phyloP scores from a whole-genome alignment of 2,797 vertebrate genomes.

The Chaetodon trifasciatus region DNA sequence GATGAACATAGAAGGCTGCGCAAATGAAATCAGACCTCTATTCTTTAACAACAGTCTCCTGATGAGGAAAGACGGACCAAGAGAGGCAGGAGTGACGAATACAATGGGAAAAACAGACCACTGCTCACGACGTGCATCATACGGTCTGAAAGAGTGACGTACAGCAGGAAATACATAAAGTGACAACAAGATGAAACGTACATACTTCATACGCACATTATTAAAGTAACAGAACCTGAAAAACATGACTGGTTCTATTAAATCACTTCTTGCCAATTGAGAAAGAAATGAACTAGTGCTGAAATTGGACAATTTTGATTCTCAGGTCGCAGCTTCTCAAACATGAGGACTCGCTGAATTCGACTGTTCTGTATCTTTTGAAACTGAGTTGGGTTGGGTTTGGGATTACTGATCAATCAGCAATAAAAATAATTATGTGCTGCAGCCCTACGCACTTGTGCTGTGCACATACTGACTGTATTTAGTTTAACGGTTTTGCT shows the following conservation, averaged over 20 bases:
- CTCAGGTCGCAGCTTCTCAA: background rate
- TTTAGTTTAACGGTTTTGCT: background rate
- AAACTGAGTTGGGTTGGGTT: background rate
- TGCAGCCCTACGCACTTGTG: background rate
- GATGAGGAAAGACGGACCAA: conserved; percentile 44
- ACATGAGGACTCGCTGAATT: conserved; percentile 8
- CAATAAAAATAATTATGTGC: background rate
- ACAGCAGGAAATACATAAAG: background rate
- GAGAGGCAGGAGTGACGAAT: background rate
- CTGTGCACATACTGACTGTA: background rate
- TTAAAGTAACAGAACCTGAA: background rate
- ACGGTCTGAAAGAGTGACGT: background rate
- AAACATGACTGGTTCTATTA: background rate
- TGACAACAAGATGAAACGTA: background rate
- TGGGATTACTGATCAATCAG: background rate
- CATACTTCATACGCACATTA: background rate
- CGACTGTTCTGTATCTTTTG: background rate
- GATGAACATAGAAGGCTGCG: conserved; percentile 36
- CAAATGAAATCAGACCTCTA: conserved; percentile 63
- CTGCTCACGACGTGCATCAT: background rate
- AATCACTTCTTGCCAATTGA: background rate
- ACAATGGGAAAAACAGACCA: conserved; percentile 9
- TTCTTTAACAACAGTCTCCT: conserved; percentile 59
- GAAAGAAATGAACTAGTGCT: background rate
- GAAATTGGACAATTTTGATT: background rate